These are phyloP conservation scores for Andrena trimmerana DNA, from an alignment of 2,888 invertebrate genomes.

Conservation along the genomic window DNA sequence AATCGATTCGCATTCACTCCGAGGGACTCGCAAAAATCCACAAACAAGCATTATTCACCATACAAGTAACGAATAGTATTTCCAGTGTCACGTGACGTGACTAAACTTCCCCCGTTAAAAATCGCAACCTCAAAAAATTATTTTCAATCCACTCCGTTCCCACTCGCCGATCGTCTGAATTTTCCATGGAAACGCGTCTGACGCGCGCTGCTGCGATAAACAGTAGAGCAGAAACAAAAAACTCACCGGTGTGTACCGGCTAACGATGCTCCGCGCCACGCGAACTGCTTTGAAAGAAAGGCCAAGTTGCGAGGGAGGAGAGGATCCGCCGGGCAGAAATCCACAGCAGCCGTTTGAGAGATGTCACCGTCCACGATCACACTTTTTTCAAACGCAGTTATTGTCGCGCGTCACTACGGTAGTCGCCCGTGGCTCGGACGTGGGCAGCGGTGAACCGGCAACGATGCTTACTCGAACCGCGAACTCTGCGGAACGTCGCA, in stretches of 20 bases:
- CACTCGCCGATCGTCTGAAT: neutral
- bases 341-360: slow-evolving; percentile 41
- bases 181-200: neutral
- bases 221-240: neutral
- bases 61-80: too few species aligned
- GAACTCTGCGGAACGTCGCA: too few species aligned
- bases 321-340: slow-evolving; percentile 25
- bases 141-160: neutral
- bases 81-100: too few species aligned
- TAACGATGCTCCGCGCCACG: slow-evolving; percentile 55
- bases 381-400: slow-evolving; percentile 19
- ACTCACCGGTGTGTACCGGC: slow-evolving; percentile 63
- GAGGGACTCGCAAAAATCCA: too few species aligned
- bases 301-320: slow-evolving; percentile 10
- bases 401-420: slow-evolving; percentile 36
- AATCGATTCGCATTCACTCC: too few species aligned
- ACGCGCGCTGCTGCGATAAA: neutral
- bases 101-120: too few species aligned
- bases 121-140: too few species aligned
- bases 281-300: slow-evolving; percentile 23
- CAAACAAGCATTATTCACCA: too few species aligned
- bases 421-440: neutral
- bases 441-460: neutral
- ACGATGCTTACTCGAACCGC: neutral
- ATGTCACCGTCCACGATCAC: slow-evolving; percentile 34